Base-by-base conservation (phyloP, 2,113 vertebrate genomes). In the Prietella phreatophila region DNA sequence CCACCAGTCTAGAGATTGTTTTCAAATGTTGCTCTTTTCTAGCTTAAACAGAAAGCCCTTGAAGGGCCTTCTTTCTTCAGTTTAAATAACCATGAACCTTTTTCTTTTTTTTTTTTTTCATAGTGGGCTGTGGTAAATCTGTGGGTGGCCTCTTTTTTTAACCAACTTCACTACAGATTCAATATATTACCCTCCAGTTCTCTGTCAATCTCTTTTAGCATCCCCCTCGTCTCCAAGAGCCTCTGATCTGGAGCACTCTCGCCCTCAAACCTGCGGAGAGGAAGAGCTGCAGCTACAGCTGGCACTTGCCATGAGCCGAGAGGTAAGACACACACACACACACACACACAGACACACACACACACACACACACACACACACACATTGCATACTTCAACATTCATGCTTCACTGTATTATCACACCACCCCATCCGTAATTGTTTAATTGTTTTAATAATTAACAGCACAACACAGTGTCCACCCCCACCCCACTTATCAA, bases 221-320 rank as follows among this genome's bases (percentile, higher is more conserved):
- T 97, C 97, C 0, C 96, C 97, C 36, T 98, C 97, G 0, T 98
- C 97, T 20, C 97, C 97, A 17, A 94, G 92, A 19, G 96, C 96
- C 53, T 97, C 97, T 0, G 98, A 99, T 91, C 93, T 99, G 94
- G 98, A 99, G 92, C 97, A 98, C 90, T 96, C 97, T 0, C 95
- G 98, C 71, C 98, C 98, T 1, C 97, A 99, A 94, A 99, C 98
- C 0, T 97, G 96, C 0, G 98, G 98, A 1, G 98, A 99, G 91
- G 98, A 99, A 92, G 97, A 99, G 90, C 95, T 99, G 36, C 98
- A 99, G 93, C 93, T 99, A 67, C 98, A 98, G 94, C 95, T 99
- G 86, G 98, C 98, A 0, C 90, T 99, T 91, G 98, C 98, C 88
- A 99, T 98, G 98, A 99, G 97, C 92, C 96, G 97, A 0, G 97